These are phyloP conservation scores for Murina feae DNA, from an alignment of 2,113 vertebrate species.

Conservation along the genomic window DNA sequence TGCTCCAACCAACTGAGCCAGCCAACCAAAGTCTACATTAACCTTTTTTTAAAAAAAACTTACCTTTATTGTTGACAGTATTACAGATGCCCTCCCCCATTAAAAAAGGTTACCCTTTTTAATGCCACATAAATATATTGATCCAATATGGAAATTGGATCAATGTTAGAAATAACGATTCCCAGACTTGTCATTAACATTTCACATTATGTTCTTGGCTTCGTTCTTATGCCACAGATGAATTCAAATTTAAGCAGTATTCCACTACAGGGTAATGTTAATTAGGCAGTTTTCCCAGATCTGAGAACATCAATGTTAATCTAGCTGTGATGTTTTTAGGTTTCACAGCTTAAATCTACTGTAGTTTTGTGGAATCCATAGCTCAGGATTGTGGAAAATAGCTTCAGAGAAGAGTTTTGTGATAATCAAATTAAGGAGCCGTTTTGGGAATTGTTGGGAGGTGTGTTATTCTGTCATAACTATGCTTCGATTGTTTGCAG, in stretches of 20 bases:
- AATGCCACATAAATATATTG: constrained; percentile 17
- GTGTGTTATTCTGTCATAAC: constrained; percentile 94
- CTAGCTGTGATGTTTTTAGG: constrained; percentile 48
- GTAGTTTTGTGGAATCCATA: constrained; percentile 33
- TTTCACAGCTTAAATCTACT: constrained; percentile 53
- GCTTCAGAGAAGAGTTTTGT: constrained; percentile 34
- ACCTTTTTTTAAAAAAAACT: too few relatives aligned
- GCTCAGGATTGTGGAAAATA: constrained; percentile 4
- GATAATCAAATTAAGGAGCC: constrained; percentile 75
- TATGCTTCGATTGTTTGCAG: constrained; percentile 93
- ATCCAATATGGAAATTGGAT: constrained; percentile 44
- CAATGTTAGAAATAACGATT: constrained; percentile 40
- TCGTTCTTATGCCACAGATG: constrained; percentile 30
- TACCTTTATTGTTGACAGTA: too few relatives aligned
- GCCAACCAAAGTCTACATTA: too few relatives aligned
- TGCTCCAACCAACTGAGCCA: too few relatives aligned
- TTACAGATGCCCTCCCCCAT: too few relatives aligned
- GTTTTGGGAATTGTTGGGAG: constrained; percentile 96
- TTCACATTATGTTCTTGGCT: constrained; percentile 59
- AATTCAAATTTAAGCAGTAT: constrained; percentile 47
- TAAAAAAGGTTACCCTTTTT: constrained; percentile 39
- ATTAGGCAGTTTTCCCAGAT: constrained; percentile 31
- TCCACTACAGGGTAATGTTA: constrained; percentile 23
- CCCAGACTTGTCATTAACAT: neutral
- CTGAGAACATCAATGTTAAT: constrained; percentile 52